A percentile compares a stretch with the other conserved stretches of the same genome.
These are phyloP conservation scores for Ypsolopha sequella DNA, from an alignment of 2,888 invertebrate genomes.

Conservation along the genomic window DNA sequence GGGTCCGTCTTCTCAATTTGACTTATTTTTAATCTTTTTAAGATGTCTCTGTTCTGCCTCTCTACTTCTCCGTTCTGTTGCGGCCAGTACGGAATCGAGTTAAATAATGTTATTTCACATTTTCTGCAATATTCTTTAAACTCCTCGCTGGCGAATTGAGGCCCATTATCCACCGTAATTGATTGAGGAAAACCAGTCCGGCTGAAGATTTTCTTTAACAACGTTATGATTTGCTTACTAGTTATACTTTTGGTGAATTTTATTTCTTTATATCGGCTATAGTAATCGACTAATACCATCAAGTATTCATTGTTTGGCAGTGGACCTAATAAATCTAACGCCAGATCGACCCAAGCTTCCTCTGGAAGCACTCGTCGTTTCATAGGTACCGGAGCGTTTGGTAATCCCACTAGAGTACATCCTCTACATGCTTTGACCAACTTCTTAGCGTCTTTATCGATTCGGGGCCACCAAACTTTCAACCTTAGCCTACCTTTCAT, in stretches of 20 bases:
- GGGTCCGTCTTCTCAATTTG: background rate
- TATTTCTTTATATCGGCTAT: conserved; percentile 9
- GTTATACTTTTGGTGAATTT: conserved; percentile 2
- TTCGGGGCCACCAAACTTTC: conserved; percentile 3
- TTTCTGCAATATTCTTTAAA: conserved; percentile 3
- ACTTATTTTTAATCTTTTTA: background rate
- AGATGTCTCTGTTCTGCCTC: conserved; percentile 5
- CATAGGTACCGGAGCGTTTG: conserved; percentile 11
- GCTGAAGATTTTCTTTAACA: conserved; percentile 4
- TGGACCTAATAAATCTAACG: conserved; percentile 15
- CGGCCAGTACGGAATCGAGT: conserved; percentile 17
- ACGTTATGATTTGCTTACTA: conserved; percentile 1
- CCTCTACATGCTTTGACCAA: conserved; percentile 9
- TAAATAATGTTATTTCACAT: conserved; percentile 3
- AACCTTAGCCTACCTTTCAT: conserved; percentile 2
- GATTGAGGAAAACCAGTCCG: conserved; percentile 1
- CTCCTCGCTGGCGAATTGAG: conserved; percentile 4
- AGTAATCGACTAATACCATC: conserved; percentile 16
- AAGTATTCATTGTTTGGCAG: conserved; percentile 13
- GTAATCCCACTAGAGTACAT: conserved; percentile 10
- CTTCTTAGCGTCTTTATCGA: background rate
- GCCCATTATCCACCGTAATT: conserved; percentile 5
- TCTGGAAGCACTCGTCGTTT: conserved; percentile 10
- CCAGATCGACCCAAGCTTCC: conserved; percentile 12
- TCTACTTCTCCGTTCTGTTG: conserved; percentile 19